These are phyloP conservation scores for Anolis sagrei DNA, from an alignment of 2,113 vertebrate species.

Conservation along the genomic window DNA sequence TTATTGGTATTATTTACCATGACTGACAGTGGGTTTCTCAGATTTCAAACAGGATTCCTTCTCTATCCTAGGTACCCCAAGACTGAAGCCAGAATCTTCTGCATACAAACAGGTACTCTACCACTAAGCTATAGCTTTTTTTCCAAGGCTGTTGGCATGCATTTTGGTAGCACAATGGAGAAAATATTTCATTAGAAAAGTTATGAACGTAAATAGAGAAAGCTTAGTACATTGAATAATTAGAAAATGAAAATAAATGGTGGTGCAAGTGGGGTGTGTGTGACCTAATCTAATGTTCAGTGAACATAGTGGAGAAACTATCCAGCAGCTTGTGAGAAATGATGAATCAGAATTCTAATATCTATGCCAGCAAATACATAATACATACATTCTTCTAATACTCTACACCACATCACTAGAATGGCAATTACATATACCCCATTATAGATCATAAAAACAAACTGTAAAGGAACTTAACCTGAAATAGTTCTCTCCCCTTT, in stretches of 20 bases:
- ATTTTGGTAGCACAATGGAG: not conserved
- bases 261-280: too few species aligned
- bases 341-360: not conserved
- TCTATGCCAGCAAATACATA: not conserved
- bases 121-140: not conserved
- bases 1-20: not conserved
- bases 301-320: conserved; percentile 9
- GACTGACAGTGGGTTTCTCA: not conserved
- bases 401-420: not conserved
- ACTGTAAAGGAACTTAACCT: conserved; percentile 17
- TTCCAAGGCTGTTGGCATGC: not conserved
- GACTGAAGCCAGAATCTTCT: not conserved
- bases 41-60: not conserved
- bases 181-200: conserved; percentile 21
- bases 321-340: not conserved
- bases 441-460: conserved; percentile 11
- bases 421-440: conserved; percentile 6
- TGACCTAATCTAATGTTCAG: conserved; percentile 14
- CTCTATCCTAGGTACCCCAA: not conserved
- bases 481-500: not conserved
- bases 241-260: not conserved
- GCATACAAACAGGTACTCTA: not conserved
- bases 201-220: not conserved
- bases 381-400: not conserved
- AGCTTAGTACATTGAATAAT: not conserved